Base-by-base conservation (phyloP, 35 echinoderm and acorn worm species). In the Ophiothrix spiculata region DNA sequence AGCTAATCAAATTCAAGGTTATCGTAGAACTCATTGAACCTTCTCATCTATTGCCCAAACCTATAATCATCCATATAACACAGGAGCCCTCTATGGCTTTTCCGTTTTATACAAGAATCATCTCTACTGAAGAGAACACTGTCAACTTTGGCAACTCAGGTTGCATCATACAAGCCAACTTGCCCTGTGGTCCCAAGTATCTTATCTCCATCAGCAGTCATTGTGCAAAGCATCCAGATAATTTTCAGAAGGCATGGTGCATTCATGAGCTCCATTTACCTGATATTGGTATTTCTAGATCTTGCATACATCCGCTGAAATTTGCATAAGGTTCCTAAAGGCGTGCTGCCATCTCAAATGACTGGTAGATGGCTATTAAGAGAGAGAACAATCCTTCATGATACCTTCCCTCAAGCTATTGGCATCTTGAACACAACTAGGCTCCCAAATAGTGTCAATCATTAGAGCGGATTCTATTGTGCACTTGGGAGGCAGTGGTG, bases 241-340 rank as follows among this genome's bases (percentile, higher is more conserved):
- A 69, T 69, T 69, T 69, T 25, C 60, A 69, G 60, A 69, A 69
- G 60, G 16, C 60, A 69, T 69, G 10, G 60, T 69, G 60, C 60
- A 69, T 69, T 69, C 60, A 69, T 69, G 60, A 69, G 60, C 60
- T 69, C 60, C 23, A 69, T 69, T 69, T 69, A 69, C 60, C 29
- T 69, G 60, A 69, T 69, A 69, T 28, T 28, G 60, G 60, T 28
- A n/a, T 69, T 69, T 69, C 6, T 69, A n/a, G n/a, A 28, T 28
- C 60, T 15, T 69, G 60, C 60, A 69, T 69, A 69, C 60, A 69
- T 69, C 60, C 60, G 60, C 23, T 15, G 60, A 25, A 69, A 69
- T 69, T 69, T 69, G 60, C 60, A 69, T 28, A 28, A n/a, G n/a
- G 60, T 69, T 25, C 60, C 60, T 69, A 15, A 69, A 69, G 60